Evolutionary conservation across 2,888 invertebrate species (phyloP).

Genomic region (Andrena chrysosceles): DNA sequence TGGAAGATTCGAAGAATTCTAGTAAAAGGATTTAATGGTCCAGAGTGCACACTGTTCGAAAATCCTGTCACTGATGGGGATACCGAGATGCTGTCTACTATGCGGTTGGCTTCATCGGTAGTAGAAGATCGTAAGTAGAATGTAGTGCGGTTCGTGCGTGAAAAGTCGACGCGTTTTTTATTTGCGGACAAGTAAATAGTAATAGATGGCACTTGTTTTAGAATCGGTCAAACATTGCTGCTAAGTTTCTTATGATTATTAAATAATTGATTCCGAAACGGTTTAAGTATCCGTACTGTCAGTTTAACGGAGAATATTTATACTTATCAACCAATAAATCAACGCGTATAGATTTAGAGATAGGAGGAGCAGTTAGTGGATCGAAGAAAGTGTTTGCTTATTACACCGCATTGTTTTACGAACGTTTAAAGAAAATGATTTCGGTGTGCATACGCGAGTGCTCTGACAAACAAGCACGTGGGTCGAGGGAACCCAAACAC

Average conservation of each 20-base stretch:
- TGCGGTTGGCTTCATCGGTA: conserved; percentile 1
- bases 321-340: too few species aligned
- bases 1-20: background rate
- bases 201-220: conserved; percentile 45
- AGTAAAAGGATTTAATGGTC: background rate
- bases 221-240: background rate
- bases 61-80: background rate
- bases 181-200: conserved; percentile 38
- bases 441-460: background rate
- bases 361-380: too few species aligned
- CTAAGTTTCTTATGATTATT: background rate
- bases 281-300: background rate
- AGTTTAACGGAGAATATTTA: too few species aligned
- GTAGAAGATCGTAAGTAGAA: conserved; percentile 40
- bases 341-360: too few species aligned
- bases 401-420: too few species aligned
- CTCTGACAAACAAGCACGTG: conserved; percentile 73
- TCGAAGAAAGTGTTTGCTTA: background rate
- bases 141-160: background rate
- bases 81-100: conserved; percentile 12
- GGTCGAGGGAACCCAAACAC: conserved; percentile 75
- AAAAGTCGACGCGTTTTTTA: background rate
- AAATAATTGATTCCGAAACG: background rate
- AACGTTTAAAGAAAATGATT: background rate
- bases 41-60: conserved; percentile 5